phyloP scores from a whole-genome alignment of 2,888 invertebrate species.

The Hoplodrina ambigua region DNA sequence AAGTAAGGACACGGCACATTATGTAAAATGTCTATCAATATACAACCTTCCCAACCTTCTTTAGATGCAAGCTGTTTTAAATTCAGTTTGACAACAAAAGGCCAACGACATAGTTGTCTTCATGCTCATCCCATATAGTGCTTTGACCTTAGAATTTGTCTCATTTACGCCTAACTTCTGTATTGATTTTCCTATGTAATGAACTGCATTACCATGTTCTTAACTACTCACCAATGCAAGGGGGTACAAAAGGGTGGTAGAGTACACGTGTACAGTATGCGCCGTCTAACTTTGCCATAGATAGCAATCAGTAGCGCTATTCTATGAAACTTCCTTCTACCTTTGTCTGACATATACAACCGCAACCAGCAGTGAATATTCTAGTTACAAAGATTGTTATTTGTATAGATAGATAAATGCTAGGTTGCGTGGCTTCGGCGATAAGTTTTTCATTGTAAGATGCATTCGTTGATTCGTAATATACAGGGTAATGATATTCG shows the following conservation, averaged over 20 bases:
- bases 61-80: conserved; percentile 1
- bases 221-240: neutral
- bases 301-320: neutral
- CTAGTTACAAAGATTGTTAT: too few relatives aligned
- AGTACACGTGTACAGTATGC: neutral
- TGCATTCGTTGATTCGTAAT: too few relatives aligned
- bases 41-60: neutral
- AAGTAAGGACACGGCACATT: neutral
- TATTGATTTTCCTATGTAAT: too few relatives aligned
- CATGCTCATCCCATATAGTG: neutral
- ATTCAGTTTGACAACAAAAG: neutral
- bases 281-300: neutral
- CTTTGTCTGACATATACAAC: too few relatives aligned
- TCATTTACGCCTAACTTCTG: neutral
- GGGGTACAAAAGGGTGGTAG: neutral
- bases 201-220: neutral
- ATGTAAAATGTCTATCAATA: neutral
- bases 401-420: too few relatives aligned
- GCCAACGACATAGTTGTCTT: neutral
- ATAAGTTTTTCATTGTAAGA: too few relatives aligned
- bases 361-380: too few relatives aligned
- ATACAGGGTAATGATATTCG: too few relatives aligned
- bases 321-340: neutral
- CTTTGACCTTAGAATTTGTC: neutral
- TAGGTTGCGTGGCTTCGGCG: too few relatives aligned